Evolutionary conservation across 2,797 vertebrate species (phyloP), one percentile per base, ranked within the genome.

Genomic region (Falco naumanni): DNA sequence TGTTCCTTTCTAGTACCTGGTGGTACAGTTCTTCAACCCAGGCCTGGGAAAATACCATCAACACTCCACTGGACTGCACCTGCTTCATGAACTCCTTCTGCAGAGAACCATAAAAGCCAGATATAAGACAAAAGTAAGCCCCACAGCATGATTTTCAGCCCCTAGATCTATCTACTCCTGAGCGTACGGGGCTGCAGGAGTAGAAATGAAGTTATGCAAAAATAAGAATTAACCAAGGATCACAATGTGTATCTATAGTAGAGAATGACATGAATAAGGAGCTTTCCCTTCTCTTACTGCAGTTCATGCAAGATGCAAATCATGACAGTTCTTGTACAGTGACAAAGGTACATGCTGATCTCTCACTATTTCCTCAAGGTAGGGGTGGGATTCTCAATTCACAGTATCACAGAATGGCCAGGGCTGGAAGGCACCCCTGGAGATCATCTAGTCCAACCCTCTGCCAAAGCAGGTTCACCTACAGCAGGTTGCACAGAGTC

Each of bases 11-110:
- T 6, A 99, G 95, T 54, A 99, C 98, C 95, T 99, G 99, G 74
- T 99, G 98, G 97, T 99, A 99, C 6, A 99, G 98, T 83, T 99
- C 99, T 97, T 99, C 99, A 6, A 99, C 98, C 99, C 99, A 99
- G 78, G 98, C 97, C 97, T 99, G 99, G 45, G 99, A 99, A 96
- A 99, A 98, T 41, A 99, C 98, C 97, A 99, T 98, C 21, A 99
- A 95, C 66, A 99, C 98, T 1, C 99, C 99, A 24, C 99, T 99
- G 98, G 98, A 99, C 96, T 99, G 99, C 71, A 99, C 97, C 94
- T 99, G 98, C 92, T 98, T 98, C 97, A 99, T 98, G 98, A 99
- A 99, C 94, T 99, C 99, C 92, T 99, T 99, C 99, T 99, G 97
- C 84, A 97, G 64, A 88, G 57, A 94, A 88, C 25, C 89, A 80